These are phyloP conservation scores for Venturia canescens DNA, from an alignment of 1,140 invertebrate genomes.

Conservation along the genomic window DNA sequence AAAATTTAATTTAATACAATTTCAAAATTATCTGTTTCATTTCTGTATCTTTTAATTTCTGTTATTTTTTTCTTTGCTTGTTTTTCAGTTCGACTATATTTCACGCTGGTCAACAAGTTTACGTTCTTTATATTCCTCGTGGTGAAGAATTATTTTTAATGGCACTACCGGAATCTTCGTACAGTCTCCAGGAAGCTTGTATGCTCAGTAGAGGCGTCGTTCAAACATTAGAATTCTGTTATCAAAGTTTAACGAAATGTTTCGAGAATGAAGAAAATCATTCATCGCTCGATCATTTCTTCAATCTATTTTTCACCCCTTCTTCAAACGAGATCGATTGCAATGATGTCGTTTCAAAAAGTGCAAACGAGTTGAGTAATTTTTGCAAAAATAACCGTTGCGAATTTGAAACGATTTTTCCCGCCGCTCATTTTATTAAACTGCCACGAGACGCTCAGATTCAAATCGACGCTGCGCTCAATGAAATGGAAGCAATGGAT, in stretches of 20 bases:
- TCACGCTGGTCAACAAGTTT: slow-evolving; percentile 76
- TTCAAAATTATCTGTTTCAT: not conserved
- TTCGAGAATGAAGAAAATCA: slow-evolving; percentile 73
- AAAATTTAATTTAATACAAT: not conserved
- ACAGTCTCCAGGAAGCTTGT: slow-evolving; percentile 74
- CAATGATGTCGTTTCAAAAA: slow-evolving; percentile 51
- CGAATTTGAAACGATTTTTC: slow-evolving; percentile 69
- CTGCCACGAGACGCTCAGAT: slow-evolving; percentile 86
- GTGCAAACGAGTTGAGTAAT: slow-evolving; percentile 35
- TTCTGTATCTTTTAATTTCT: slow-evolving; percentile 38
- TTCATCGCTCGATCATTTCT: slow-evolving; percentile 77
- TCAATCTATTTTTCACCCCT: slow-evolving; percentile 76
- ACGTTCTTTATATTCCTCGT: slow-evolving; percentile 79
- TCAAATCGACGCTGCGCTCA: slow-evolving; percentile 87
- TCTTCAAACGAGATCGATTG: slow-evolving; percentile 66
- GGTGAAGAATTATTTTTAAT: slow-evolving; percentile 79
- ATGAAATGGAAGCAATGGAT: slow-evolving; percentile 89
- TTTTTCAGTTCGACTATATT: slow-evolving; percentile 77
- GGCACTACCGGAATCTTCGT: slow-evolving; percentile 75
- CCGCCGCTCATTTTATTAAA: slow-evolving; percentile 79
- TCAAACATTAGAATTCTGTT: slow-evolving; percentile 76
- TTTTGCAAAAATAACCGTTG: not conserved
- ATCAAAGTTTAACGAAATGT: slow-evolving; percentile 76
- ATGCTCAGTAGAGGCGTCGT: slow-evolving; percentile 75
- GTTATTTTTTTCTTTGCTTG: slow-evolving; percentile 36